Evolutionary conservation across 2,888 invertebrate genomes (phyloP).

Genomic region (Xylota segnis): DNA sequence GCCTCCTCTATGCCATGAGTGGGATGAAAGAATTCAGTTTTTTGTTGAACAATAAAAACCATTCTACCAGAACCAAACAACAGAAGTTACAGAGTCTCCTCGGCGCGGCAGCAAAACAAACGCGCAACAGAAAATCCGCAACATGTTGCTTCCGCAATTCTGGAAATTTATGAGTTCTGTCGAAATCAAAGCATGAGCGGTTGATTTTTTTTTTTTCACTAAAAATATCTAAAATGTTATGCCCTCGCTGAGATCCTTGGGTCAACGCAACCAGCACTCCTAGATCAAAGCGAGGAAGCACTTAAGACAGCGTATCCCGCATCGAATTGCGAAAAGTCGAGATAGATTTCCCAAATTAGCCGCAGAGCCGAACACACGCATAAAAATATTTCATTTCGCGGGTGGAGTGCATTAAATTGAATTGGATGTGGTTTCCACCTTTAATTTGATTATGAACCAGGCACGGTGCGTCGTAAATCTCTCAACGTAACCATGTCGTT

Average conservation of each 20-base stretch:
- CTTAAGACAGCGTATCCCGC: conserved; percentile 35
- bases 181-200: conserved; percentile 58
- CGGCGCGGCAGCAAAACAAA: neutral
- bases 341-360: conserved; percentile 57
- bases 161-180: conserved; percentile 52
- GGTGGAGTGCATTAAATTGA: conserved; percentile 67
- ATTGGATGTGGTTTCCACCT: conserved; percentile 66
- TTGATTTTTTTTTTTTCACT: neutral
- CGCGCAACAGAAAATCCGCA: conserved; percentile 35
- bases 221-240: conserved; percentile 22
- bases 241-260: conserved; percentile 23
- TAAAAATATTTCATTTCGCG: conserved; percentile 64
- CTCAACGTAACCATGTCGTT: conserved; percentile 56
- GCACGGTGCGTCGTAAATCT: conserved; percentile 64
- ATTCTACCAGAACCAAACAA: conserved; percentile 55
- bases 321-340: conserved; percentile 66
- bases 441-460: conserved; percentile 65
- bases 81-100: conserved; percentile 10
- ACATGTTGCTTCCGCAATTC: conserved; percentile 73
- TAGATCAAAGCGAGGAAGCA: conserved; percentile 65
- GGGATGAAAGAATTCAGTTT: conserved; percentile 22
- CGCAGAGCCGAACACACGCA: conserved; percentile 1
- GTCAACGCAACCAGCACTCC: conserved; percentile 28
- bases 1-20: conserved; percentile 4
- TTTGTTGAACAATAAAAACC: conserved; percentile 36